Evolutionary conservation across 2,113 vertebrate species (phyloP), one percentile per base, ranked within the genome.

Genomic region (Petaurus breviceps): DNA sequence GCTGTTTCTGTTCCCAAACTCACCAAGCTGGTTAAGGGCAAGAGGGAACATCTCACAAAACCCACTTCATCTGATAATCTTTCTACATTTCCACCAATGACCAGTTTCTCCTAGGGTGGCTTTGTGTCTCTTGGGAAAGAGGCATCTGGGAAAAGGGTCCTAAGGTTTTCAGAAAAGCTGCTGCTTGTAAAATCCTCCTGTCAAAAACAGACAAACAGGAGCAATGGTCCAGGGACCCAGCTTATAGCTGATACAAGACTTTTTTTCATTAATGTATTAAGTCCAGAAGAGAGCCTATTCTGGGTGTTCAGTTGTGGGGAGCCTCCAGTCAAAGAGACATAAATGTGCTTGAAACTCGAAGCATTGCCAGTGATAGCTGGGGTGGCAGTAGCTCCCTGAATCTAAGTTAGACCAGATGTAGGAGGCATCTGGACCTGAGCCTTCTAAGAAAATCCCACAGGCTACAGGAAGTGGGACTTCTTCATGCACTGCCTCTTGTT

Each of bases 331-430:
- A 50, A 93, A 19, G 28, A 93, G 93, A 31, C 95, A 90, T 93
- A 24, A 93, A 95, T 92, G 52, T 92, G 94, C 90, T 77, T 90
- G 96, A 96, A 93, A 77, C 28, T 77, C 55, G 46, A 28, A 93
- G 50, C 46, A 51, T 90, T 49, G 91, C 95, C 53, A 57, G 31
- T 89, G 49, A 89, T 51, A 94, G 68, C 91, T 84, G 24, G 23
- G n/a, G 43, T 57, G 26, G 52, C 52, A 94, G 51, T 0, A 91
- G n/a, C 11, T 52, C 90, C 89, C 49, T 47, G 28, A 90, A 26
- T 91, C 93, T 95, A 93, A 93, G 55, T n/a, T 61, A 77, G 93
- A 95, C 53, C 90, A 96, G 89, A 96, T 93, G 93, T 95, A 93
- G 68, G 68, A 43, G 51, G 92, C 50, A 93, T 89, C 51, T 91